These are phyloP conservation scores for Brachionus asplanchnoidis DNA, from an alignment of 1,140 invertebrate genomes.

Conservation along the genomic window DNA sequence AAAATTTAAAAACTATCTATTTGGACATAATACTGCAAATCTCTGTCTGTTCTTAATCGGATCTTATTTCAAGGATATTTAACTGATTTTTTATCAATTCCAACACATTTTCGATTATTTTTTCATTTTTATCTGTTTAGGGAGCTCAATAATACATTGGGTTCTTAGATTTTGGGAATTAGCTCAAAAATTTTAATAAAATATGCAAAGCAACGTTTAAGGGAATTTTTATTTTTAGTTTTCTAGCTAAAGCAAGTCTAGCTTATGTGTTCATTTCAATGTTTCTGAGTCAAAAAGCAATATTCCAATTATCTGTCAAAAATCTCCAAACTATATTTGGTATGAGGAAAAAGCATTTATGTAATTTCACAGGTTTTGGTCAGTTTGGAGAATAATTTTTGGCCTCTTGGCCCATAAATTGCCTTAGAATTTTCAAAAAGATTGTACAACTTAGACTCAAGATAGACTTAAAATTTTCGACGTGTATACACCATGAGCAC, in stretches of 20 bases:
- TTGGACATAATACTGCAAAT: neutral
- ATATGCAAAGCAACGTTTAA: constrained; percentile 16
- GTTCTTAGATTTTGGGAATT: neutral
- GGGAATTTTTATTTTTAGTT: constrained; percentile 25
- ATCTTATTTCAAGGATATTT: neutral
- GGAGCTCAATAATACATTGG: neutral
- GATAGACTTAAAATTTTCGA: neutral
- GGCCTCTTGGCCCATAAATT: neutral
- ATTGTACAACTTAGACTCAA: neutral
- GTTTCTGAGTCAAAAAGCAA: neutral
- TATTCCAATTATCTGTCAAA: neutral
- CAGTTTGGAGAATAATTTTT: neutral
- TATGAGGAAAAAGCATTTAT: neutral
- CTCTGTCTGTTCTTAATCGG: neutral
- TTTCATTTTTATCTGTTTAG: neutral
- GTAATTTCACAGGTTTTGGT: neutral
- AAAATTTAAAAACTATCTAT: neutral
- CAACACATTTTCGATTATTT: neutral
- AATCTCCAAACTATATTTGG: neutral
- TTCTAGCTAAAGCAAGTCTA: neutral
- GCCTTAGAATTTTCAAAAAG: neutral
- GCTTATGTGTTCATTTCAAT: neutral
- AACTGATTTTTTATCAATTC: neutral
- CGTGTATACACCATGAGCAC: constrained; percentile 16
- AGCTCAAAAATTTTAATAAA: constrained; percentile 30